A percentile compares a stretch with the other conserved stretches of the same genome.
Conservation (phyloP, 2,113 vertebrate genomes). For the Pandion haliaetus region DNA sequence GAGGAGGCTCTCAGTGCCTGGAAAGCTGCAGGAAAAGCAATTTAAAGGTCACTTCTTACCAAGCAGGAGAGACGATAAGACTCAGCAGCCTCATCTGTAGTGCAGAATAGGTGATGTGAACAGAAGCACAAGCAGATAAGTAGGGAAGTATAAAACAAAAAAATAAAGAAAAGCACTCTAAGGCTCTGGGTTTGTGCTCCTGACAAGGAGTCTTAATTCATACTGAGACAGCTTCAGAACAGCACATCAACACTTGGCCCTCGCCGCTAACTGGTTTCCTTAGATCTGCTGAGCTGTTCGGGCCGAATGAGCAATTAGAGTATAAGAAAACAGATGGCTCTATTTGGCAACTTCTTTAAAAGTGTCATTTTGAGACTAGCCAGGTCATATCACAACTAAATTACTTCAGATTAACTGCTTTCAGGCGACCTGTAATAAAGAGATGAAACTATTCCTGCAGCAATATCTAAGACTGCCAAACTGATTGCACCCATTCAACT, state of each 20-base stretch:
- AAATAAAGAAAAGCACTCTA: not conserved
- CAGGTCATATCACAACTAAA: not conserved
- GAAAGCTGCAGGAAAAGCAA: not conserved
- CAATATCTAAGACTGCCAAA: not conserved
- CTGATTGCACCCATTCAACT: not conserved
- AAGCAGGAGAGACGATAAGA: not conserved
- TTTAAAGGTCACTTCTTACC: not conserved
- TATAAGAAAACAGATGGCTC: not conserved
- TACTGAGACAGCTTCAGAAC: not conserved
- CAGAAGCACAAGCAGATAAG: not conserved
- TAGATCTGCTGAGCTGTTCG: not conserved
- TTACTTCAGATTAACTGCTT: not conserved
- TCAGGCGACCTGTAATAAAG: not conserved
- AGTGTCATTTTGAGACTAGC: not conserved
- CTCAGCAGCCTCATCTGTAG: not conserved
- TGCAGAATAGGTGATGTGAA: not conserved
- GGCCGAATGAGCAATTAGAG: constrained; percentile 1
- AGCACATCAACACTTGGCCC: not conserved
- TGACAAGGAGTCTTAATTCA: not conserved
- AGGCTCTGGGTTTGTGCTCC: not conserved
- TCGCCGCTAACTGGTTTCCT: not conserved
- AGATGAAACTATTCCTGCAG: not conserved
- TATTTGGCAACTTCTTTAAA: not conserved
- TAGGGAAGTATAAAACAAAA: not conserved
- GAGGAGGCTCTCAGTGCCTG: not conserved